These are phyloP conservation scores for Vireo altiloquus DNA, from an alignment of 2,113 vertebrate species.

Conservation along the genomic window DNA sequence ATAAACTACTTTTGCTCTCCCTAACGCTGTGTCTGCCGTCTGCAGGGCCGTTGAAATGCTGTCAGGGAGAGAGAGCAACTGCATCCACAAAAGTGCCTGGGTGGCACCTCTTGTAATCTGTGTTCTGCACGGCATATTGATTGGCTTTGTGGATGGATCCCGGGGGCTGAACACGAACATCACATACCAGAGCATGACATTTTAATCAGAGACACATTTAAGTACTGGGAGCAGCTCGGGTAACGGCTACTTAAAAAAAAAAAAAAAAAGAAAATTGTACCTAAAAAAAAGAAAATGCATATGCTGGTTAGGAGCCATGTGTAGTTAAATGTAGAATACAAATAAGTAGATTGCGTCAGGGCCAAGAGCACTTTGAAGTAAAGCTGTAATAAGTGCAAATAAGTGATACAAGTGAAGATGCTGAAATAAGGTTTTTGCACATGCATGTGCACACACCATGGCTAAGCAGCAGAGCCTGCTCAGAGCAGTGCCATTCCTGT, in stretches of 20 bases:
- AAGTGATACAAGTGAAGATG: neutral
- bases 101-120: conserved; percentile 45
- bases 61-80: conserved; percentile 44
- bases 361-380: neutral
- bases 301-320: neutral
- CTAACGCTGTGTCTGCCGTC: neutral
- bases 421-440: neutral
- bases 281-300: neutral
- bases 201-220: conserved; percentile 7
- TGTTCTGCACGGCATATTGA: conserved; percentile 16
- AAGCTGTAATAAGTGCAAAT: neutral
- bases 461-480: neutral
- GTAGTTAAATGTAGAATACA: neutral
- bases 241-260: neutral
- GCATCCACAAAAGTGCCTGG: conserved; percentile 31
- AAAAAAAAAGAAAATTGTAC: neutral
- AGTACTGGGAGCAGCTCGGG: neutral
- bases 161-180: neutral
- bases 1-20: conserved; percentile 21
- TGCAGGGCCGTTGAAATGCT: conserved; percentile 49
- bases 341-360: neutral
- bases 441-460: accelerated
- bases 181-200: neutral
- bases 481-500: neutral
- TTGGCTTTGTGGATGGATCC: conserved; percentile 30